Base-by-base conservation (phyloP, 92 coral and sea anemone genomes). In the Porites rus region DNA sequence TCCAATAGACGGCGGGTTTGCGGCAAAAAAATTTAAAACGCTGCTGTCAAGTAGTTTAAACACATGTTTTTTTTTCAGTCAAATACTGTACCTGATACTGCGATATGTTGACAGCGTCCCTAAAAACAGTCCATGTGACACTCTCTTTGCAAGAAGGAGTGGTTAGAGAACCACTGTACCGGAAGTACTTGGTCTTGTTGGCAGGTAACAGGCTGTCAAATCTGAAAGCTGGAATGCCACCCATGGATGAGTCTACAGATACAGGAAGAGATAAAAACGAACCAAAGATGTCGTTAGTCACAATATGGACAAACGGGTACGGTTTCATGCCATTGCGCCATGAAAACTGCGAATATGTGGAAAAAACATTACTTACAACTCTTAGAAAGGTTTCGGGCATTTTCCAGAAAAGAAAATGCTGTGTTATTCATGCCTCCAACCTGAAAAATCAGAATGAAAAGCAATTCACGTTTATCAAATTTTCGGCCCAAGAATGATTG, bases 121-220 rank as follows among this genome's bases (percentile, higher is more conserved):
- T 76, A 83, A 85, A 85, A 60, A 85, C 83, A n/a, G 88, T 85
- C 88, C 98, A 96, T 1, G 89, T 90, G 59, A 96, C 98, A 13
- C 79, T 78, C 74, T 96, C 93, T 2, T 83, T 31, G 56, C 98
- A 96, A 0, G 10, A 4, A 0, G 98, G 98, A 0, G 96, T 96
- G 77, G 98, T 96, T 2, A 96, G 69, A 4, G 98, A 88, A 31
- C 98, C 97, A 1, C 25, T 58, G 93, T 96, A 91, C 8, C 98
- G 93, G 79, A 92, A 96, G 80, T 84, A 96, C 67, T 86, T 67
- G 16, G 69, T 51, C 54, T 25, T 82, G 81, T 88, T 74, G 82
- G 75, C 24, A 62, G 96, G 92, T 10, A 90, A 66, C 16, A 92
- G 75, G 22, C 28, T 10, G 5, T 10, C 50, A 54, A 85, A 79